A percentile compares a stretch with the other conserved stretches of the same genome.
Evolutionary conservation across 2,113 vertebrate genomes (phyloP).

Genomic region (Bungarus multicinctus): DNA sequence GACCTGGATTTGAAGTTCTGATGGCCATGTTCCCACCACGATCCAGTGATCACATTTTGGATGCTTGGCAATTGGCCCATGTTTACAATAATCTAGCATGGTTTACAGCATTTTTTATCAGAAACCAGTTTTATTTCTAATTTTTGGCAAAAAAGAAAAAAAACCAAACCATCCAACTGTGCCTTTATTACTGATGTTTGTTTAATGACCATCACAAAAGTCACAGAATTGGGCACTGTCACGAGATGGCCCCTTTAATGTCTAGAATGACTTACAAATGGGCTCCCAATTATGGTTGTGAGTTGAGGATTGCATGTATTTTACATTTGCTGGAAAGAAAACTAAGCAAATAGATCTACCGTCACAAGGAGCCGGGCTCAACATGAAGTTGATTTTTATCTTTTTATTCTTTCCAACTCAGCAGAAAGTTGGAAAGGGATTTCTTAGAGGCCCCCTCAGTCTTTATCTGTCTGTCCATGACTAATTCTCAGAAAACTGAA

Average conservation of each 20-base stretch:
- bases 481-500: not conserved
- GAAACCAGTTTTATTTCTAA: not conserved
- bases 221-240: not conserved
- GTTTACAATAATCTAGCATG: not conserved
- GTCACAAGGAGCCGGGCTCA: not conserved
- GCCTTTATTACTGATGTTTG: not conserved
- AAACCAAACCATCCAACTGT: not conserved
- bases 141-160: not conserved
- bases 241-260: not conserved
- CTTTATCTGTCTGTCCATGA: not conserved
- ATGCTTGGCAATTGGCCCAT: not conserved
- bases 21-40: not conserved
- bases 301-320: not conserved
- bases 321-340: not conserved
- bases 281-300: not conserved
- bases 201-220: not conserved
- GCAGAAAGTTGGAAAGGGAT: not conserved
- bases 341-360: not conserved
- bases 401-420: not conserved
- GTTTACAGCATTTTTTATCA: not conserved
- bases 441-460: not conserved
- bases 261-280: not conserved
- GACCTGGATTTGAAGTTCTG: not conserved
- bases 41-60: not conserved
- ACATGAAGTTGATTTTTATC: not conserved